A percentile compares a stretch with the other conserved stretches of the same genome.
Conservation (phyloP, 2,113 vertebrate genomes). For the Hyaena hyaena region DNA sequence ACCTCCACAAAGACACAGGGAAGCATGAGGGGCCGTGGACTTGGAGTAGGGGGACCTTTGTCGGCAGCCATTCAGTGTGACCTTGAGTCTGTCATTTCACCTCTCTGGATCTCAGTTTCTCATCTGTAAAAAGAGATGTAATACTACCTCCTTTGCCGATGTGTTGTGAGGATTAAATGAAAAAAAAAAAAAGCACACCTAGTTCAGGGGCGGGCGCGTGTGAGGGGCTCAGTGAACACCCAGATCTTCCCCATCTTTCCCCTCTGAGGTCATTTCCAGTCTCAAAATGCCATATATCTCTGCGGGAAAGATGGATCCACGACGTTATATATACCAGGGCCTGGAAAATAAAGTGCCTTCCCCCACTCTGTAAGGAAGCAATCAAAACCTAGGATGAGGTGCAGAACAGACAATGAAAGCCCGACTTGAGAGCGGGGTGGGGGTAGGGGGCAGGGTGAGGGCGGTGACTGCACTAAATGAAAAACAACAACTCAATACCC, state of each 20-base stretch:
- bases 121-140: conserved; percentile 52
- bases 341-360: conserved; percentile 55
- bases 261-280: conserved; percentile 30
- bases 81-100: neutral
- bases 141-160: neutral
- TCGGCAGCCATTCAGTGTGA: neutral
- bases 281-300: conserved; percentile 31
- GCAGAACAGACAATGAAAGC: conserved; percentile 64
- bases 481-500: conserved; percentile 80
- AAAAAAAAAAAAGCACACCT: neutral
- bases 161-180: neutral
- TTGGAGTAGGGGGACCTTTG: neutral
- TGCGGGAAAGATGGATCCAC: neutral
- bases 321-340: neutral
- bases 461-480: conserved; percentile 60
- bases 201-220: neutral
- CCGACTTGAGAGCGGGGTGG: neutral
- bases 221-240: neutral
- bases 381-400: conserved; percentile 69
- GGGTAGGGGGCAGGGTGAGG: conserved; percentile 49
- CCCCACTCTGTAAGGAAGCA: conserved; percentile 51
- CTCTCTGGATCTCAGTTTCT: conserved; percentile 28
- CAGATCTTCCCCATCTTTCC: neutral
- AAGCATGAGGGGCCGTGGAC: neutral
- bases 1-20: neutral